phyloP scores from a whole-genome alignment of 2,888 invertebrate species.

The Drosophila melanocephala region DNA sequence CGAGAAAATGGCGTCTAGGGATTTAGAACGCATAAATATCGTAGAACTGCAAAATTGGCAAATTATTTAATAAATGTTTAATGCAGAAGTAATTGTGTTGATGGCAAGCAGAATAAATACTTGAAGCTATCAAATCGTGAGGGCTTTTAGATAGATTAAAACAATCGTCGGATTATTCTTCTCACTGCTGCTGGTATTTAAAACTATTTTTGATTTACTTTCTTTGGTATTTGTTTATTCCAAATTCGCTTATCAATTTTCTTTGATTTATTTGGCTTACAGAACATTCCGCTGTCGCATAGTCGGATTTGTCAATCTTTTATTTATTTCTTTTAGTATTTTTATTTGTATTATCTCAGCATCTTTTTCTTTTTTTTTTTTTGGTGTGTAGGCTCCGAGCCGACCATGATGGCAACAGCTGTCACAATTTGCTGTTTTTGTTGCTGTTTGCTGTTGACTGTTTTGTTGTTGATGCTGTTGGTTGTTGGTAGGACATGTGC shows the following conservation, averaged over 20 bases:
- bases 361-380: slow-evolving; percentile 29
- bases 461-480: slow-evolving; percentile 30
- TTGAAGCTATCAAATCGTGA: neutral
- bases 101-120: neutral
- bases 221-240: neutral
- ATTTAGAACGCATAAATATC: slow-evolving; percentile 14
- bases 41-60: slow-evolving; percentile 24
- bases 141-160: neutral
- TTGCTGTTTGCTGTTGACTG: slow-evolving; percentile 38
- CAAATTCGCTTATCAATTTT: slow-evolving; percentile 11
- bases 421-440: slow-evolving; percentile 51
- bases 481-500: slow-evolving; percentile 62
- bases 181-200: neutral
- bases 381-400: slow-evolving; percentile 27
- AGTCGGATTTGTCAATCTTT: slow-evolving; percentile 42
- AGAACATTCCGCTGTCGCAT: slow-evolving; percentile 54
- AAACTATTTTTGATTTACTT: neutral
- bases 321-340: slow-evolving; percentile 42
- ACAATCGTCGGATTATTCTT: neutral
- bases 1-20: neutral
- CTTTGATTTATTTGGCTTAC: slow-evolving; percentile 30
- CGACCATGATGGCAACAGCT: slow-evolving; percentile 67
- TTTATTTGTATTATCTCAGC: slow-evolving; percentile 64
- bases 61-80: slow-evolving; percentile 29
- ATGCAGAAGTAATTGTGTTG: slow-evolving; percentile 20